phyloP scores from a whole-genome alignment of 2,888 invertebrate species.

The Sesamia inferens region DNA sequence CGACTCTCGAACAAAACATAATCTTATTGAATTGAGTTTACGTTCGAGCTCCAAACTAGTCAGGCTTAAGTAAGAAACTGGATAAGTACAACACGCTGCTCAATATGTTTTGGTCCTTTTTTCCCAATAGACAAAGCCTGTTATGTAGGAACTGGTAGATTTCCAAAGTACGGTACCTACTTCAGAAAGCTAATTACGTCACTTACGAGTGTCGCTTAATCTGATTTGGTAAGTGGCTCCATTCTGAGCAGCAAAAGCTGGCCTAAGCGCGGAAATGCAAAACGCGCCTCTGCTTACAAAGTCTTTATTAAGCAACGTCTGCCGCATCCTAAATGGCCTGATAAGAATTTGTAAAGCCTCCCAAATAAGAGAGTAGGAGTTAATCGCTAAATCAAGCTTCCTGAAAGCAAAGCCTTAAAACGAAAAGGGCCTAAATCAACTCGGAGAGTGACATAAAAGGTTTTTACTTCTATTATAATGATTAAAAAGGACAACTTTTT shows the following conservation, averaged over 20 bases:
- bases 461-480: slow-evolving; percentile 60
- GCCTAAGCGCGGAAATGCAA: slow-evolving; percentile 30
- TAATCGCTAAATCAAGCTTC: slow-evolving; percentile 61
- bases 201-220: slow-evolving; percentile 2
- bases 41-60: not conserved
- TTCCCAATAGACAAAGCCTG: not conserved
- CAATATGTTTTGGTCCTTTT: not conserved
- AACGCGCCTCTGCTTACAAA: slow-evolving; percentile 22
- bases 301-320: slow-evolving; percentile 49
- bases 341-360: slow-evolving; percentile 65
- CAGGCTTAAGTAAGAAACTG: no score
- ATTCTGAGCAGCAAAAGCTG: slow-evolving; percentile 6
- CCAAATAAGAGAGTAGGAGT: slow-evolving; percentile 63
- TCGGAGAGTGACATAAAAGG: slow-evolving; percentile 58
- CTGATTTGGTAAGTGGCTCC: slow-evolving; percentile 6
- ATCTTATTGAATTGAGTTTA: not conserved
- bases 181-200: not conserved
- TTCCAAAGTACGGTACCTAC: not conserved
- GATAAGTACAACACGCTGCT: not conserved
- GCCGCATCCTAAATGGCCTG: slow-evolving; percentile 61
- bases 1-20: not conserved
- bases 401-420: slow-evolving; percentile 54
- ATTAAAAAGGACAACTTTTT: slow-evolving; percentile 51
- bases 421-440: slow-evolving; percentile 58
- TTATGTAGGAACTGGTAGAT: not conserved